phyloP scores from a whole-genome alignment of 2,113 vertebrate genomes.

The Pollimyrus isidori region DNA sequence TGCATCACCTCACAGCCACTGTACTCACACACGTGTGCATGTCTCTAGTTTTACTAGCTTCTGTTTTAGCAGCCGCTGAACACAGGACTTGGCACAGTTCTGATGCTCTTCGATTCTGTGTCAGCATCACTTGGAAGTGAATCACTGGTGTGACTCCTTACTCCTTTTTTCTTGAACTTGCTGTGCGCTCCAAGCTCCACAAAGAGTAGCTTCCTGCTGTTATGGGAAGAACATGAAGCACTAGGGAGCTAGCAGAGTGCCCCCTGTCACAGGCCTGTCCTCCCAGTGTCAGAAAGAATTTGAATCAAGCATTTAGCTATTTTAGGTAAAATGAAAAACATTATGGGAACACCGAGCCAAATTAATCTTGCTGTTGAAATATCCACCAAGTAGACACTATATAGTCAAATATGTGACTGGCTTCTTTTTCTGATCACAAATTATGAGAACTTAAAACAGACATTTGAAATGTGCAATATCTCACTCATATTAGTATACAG shows the following conservation, averaged over 20 bases:
- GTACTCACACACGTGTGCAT: background rate
- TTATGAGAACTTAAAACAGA: background rate
- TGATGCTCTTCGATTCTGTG: background rate
- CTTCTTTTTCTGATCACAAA: background rate
- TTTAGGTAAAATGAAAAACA: background rate
- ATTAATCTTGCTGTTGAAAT: background rate
- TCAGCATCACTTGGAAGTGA: background rate
- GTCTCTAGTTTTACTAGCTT: background rate
- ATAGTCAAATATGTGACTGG: background rate
- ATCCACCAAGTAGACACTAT: background rate
- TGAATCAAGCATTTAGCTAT: background rate
- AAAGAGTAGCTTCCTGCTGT: background rate
- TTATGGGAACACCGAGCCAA: background rate
- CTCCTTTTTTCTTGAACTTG: background rate
- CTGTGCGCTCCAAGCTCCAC: background rate
- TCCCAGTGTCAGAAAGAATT: background rate
- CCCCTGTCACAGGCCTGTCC: background rate
- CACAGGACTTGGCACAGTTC: background rate
- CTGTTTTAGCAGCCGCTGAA: background rate
- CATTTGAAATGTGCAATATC: background rate
- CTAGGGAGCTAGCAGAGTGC: background rate
- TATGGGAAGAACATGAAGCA: background rate
- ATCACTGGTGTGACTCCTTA: background rate
- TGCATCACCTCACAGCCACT: background rate
- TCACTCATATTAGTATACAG: background rate